phyloP scores from a whole-genome alignment of 1,140 invertebrate species.

The Agrypnia vestita region DNA sequence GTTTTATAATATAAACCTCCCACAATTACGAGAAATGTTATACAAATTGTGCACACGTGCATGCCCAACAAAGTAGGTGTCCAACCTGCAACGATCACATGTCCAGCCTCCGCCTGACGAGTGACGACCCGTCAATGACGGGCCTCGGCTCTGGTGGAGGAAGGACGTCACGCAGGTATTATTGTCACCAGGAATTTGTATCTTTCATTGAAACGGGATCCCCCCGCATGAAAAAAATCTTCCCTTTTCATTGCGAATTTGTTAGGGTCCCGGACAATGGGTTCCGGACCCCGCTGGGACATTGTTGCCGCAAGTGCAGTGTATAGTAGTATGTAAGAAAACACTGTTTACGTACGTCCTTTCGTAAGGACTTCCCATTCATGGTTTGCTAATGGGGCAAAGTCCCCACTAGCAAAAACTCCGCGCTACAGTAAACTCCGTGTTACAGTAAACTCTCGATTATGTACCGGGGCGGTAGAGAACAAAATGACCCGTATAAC shows the following conservation, averaged over 20 bases:
- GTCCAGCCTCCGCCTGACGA: neutral
- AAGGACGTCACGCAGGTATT: constrained; percentile 23
- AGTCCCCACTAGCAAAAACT: too few relatives aligned
- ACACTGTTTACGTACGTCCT: neutral
- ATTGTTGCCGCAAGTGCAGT: constrained; percentile 6
- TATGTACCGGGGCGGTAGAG: too few relatives aligned
- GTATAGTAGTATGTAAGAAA: neutral
- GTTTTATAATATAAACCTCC: neutral
- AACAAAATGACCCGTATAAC: too few relatives aligned
- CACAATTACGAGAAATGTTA: neutral
- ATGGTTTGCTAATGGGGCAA: constrained; percentile 1
- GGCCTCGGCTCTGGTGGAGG: neutral
- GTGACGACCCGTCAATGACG: too few relatives aligned
- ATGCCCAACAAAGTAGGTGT: constrained; percentile 1
- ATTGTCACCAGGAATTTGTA: constrained; percentile 26
- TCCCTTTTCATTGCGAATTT: constrained; percentile 6
- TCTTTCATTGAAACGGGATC: constrained; percentile 24
- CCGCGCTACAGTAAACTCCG: too few relatives aligned
- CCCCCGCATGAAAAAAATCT: neutral
- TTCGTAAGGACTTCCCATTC: neutral
- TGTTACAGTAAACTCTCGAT: too few relatives aligned
- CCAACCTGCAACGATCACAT: neutral
- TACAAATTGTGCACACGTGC: constrained; percentile 5
- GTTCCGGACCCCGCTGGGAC: neutral
- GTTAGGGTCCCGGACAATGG: neutral